phyloP scores from a whole-genome alignment of 2,888 invertebrate species.

The Heteropelma amictum region DNA sequence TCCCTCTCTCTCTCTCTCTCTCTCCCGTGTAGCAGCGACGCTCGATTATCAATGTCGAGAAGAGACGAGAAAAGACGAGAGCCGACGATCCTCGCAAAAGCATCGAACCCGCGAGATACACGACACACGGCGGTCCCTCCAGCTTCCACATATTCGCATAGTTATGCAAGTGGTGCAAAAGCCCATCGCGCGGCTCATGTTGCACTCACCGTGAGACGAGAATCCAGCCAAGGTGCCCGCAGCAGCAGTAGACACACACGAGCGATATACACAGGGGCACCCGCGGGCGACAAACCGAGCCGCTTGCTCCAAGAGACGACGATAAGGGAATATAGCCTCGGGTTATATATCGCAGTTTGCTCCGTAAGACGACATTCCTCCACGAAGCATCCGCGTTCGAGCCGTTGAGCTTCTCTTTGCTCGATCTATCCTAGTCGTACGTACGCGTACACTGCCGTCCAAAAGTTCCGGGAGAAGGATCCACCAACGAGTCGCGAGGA shows the following conservation, averaged over 20 bases:
- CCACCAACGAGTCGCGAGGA: too few species aligned
- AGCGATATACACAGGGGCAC: conserved; percentile 19
- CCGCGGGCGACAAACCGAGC: conserved; percentile 51
- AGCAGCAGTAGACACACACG: conserved; percentile 5
- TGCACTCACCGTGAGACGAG: conserved; percentile 2
- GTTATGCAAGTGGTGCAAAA: conserved; percentile 43
- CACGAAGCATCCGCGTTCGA: conserved; percentile 57
- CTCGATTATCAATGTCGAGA: neutral
- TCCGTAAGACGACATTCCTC: conserved; percentile 60
- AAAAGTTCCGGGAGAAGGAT: neutral
- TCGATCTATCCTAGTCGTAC: conserved; percentile 20
- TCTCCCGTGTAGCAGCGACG: too few species aligned
- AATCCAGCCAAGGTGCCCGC: too few species aligned
- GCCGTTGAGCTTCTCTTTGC: conserved; percentile 29
- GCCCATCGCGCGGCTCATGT: neutral
- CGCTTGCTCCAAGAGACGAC: conserved; percentile 48
- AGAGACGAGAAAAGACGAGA: conserved; percentile 3
- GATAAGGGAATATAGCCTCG: conserved; percentile 59
- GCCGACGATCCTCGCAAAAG: conserved; percentile 40
- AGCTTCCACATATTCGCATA: conserved; percentile 23
- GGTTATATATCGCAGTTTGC: conserved; percentile 46
- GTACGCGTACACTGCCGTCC: neutral
- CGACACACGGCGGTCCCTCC: conserved; percentile 14
- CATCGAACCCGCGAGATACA: conserved; percentile 11
- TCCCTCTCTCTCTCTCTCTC: neutral